Evolutionary conservation across 2,113 vertebrate genomes (phyloP).

Genomic region (Bettongia penicillata): DNA sequence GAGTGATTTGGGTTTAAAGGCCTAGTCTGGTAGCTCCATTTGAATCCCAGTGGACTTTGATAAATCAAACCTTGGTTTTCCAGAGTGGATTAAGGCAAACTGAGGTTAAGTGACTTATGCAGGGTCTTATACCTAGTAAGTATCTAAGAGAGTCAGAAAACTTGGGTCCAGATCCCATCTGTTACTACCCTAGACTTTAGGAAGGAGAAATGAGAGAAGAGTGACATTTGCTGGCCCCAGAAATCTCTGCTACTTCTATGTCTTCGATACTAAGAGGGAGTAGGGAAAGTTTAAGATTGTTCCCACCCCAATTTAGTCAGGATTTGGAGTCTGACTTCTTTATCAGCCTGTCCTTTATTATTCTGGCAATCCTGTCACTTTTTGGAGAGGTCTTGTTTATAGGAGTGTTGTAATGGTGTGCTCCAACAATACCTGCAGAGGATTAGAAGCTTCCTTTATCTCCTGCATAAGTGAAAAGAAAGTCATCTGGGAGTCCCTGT

Average conservation of each 20-base stretch:
- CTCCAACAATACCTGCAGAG: background rate
- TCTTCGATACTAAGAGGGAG: background rate
- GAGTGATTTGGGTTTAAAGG: too few species aligned
- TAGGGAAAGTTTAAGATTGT: background rate
- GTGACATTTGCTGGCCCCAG: background rate
- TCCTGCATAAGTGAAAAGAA: background rate
- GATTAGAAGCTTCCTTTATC: background rate
- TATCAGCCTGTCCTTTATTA: background rate
- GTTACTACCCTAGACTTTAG: background rate
- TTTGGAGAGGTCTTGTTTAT: background rate
- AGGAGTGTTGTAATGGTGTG: background rate
- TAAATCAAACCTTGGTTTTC: too few species aligned
- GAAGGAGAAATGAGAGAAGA: too few species aligned
- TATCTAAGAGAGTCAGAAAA: background rate
- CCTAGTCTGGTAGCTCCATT: too few species aligned
- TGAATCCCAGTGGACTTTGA: too few species aligned
- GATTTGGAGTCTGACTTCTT: background rate
- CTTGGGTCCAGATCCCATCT: background rate
- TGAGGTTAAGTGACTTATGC: background rate
- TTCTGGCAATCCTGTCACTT: background rate
- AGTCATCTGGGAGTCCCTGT: background rate
- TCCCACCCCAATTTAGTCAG: background rate
- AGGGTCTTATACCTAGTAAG: background rate
- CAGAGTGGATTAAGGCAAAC: background rate
- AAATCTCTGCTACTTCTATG: background rate